Evolutionary conservation across 2,888 invertebrate genomes (phyloP).

Genomic region (Auanema freiburgensis): DNA sequence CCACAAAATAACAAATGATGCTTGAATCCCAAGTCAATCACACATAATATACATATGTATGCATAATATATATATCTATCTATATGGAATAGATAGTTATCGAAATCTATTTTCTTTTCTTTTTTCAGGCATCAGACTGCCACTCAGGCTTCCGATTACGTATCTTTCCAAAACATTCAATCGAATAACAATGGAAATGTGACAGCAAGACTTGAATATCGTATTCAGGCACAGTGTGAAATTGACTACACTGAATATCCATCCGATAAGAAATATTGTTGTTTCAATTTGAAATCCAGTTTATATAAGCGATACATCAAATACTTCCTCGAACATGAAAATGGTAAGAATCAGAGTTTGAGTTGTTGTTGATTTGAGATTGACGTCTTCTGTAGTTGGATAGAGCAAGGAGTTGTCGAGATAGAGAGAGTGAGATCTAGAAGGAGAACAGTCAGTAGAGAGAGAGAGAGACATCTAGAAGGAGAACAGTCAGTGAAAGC

Average conservation of each 20-base stretch:
- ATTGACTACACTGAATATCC: slow-evolving; percentile 57
- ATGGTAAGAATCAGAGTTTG: slow-evolving; percentile 9
- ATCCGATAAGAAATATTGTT: slow-evolving; percentile 55
- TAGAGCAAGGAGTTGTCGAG: no score
- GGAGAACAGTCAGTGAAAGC: no score
- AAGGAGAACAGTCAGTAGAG: no score
- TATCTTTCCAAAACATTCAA: slow-evolving; percentile 47
- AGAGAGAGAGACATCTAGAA: no score
- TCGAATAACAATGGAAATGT: slow-evolving; percentile 50
- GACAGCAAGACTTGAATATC: slow-evolving; percentile 49
- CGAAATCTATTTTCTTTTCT: neutral
- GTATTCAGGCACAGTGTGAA: slow-evolving; percentile 52
- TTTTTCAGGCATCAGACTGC: slow-evolving; percentile 51
- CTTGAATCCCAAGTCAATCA: no score
- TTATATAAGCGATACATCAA: slow-evolving; percentile 49
- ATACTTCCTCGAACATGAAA: slow-evolving; percentile 45
- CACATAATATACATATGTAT: no score
- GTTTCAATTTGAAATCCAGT: slow-evolving; percentile 47
- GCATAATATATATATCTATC: neutral
- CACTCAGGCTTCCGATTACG: slow-evolving; percentile 51
- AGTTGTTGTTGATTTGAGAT: no score
- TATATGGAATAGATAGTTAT: neutral
- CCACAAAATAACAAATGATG: no score
- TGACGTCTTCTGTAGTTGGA: no score
- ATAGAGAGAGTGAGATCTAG: no score